These are phyloP conservation scores for Caenorhabditis wallacei DNA, from an alignment of 2,888 invertebrate species.

Conservation along the genomic window DNA sequence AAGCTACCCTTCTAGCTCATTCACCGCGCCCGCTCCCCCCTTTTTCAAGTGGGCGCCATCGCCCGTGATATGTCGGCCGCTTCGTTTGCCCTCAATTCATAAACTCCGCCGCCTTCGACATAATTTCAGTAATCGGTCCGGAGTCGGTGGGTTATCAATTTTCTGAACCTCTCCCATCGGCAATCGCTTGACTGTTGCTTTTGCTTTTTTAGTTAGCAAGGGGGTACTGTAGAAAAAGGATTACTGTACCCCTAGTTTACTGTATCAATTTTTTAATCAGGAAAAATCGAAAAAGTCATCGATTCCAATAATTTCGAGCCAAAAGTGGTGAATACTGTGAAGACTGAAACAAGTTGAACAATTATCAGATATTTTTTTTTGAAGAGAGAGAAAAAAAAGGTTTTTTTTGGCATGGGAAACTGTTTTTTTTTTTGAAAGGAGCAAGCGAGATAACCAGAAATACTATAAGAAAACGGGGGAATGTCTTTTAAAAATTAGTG, in stretches of 20 bases:
- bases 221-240: too few species aligned
- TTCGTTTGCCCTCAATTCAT: background rate
- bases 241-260: too few species aligned
- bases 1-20: too few species aligned
- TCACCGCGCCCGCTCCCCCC: too few species aligned
- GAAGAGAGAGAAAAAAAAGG: background rate
- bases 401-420: too few species aligned
- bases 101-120: background rate
- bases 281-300: slow-evolving; percentile 15
- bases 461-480: too few species aligned
- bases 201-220: too few species aligned
- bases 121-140: slow-evolving; percentile 6
- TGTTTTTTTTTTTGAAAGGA: too few species aligned
- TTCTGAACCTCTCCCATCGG: slow-evolving; percentile 15
- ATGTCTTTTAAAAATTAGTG: too few species aligned
- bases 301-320: slow-evolving; percentile 17
- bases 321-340: too few species aligned
- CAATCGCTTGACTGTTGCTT: slow-evolving; percentile 22
- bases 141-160: slow-evolving; percentile 27
- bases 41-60: background rate
- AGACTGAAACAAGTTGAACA: slow-evolving; percentile 8
- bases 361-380: background rate
- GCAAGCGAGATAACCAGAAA: too few species aligned
- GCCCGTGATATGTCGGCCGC: slow-evolving; percentile 10
- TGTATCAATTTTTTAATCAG: slow-evolving; percentile 17